A percentile compares a stretch with the other conserved stretches of the same genome.
These are phyloP conservation scores for Caenorhabditis becei DNA, from an alignment of 2,888 invertebrate species.

Conservation along the genomic window DNA sequence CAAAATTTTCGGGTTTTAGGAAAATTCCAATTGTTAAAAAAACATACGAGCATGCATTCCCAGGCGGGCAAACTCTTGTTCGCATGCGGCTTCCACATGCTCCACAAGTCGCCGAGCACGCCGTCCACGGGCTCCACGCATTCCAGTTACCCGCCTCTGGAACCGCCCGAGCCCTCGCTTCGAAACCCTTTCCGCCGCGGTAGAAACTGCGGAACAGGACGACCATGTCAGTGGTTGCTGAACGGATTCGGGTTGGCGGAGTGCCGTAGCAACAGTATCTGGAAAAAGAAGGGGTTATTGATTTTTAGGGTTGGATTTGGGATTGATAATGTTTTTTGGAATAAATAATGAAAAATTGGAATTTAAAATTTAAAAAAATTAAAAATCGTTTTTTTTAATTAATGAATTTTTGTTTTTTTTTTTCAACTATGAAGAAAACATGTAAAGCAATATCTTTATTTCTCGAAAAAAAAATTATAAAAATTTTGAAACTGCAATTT, in stretches of 20 bases:
- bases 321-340: too few relatives aligned
- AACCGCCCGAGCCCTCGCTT: constrained; percentile 77
- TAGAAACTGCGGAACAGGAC: constrained; percentile 82
- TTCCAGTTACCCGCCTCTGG: constrained; percentile 72
- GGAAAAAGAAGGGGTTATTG: too few relatives aligned
- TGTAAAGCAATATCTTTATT: too few relatives aligned
- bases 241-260: constrained; percentile 77
- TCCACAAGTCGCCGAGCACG: constrained; percentile 80
- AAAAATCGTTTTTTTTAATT: too few relatives aligned
- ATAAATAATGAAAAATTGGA: neutral
- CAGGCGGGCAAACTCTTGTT: constrained; percentile 75
- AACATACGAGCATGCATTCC: constrained; percentile 77
- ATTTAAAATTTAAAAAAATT: too few relatives aligned
- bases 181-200: constrained; percentile 81
- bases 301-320: too few relatives aligned
- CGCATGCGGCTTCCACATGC: constrained; percentile 79
- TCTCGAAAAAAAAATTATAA: too few relatives aligned
- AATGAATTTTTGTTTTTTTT: too few relatives aligned
- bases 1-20: constrained; percentile 1
- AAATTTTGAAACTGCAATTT: too few relatives aligned
- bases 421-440: too few relatives aligned
- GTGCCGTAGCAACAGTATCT: constrained; percentile 82
- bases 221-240: constrained; percentile 81
- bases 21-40: neutral
- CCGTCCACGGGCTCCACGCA: constrained; percentile 77